Evolutionary conservation across 1,140 invertebrate genomes (phyloP), one percentile per base, ranked within the genome.

Genomic region (Drosophila gunungcola): DNA sequence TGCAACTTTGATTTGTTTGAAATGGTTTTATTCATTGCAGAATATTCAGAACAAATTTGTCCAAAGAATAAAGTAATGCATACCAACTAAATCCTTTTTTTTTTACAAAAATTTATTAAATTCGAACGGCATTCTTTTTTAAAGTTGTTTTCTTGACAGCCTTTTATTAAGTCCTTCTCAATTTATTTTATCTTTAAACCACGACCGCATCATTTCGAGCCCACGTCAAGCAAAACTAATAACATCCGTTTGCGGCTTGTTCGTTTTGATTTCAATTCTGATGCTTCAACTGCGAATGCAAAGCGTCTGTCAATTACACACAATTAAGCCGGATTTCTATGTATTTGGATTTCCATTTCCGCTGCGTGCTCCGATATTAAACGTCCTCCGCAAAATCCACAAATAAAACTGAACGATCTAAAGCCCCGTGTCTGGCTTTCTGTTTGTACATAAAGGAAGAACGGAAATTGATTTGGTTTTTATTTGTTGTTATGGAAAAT

Each of bases 401-500:
- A 77, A 69, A 65, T 60, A 43, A 54, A 77, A 77, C 45, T 39
- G 34, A 73, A 54, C 62, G 36, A 75, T 73, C 52, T 72, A 64
- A 64, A 64, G 36, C 21, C 46, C 36, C 63, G 16, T 34, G 43
- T 58, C 29, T 34, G 32, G 29, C 36, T 64, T 39, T 55, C 42
- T 54, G 42, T 72, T 41, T 56, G 76, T 38, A 41, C 21, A 43
- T 45, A 46, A 55, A 61, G 54, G 54, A 46, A 75, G 68, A 86
- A 67, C 84, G 84, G 83, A 88, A 88, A 88, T 88, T 88, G 81
- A 89, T 88, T 83, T 76, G 70, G 68, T 76, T 83, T 88, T 64
- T 76, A 82, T 83, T 88, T 82, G 72, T 88, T 78, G 64, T 78
- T 74, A 81, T 82, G 51, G 74, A 88, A 86, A 78, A 78, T 55